Conservation (phyloP, 2,888 invertebrate species). For the Chelonus formosanus region DNA sequence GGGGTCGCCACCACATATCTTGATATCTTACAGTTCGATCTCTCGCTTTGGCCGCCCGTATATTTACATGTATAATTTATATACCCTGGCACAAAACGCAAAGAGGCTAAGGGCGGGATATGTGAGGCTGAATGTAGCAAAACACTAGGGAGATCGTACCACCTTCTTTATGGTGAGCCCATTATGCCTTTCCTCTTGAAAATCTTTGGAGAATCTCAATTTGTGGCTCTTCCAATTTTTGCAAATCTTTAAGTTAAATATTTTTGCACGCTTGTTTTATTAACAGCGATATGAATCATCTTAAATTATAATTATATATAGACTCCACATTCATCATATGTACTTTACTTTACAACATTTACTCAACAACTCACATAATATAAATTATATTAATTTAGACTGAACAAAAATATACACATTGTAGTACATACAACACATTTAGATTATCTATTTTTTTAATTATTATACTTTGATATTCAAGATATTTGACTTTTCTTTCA, state of each 20-base stretch:
- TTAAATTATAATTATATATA: not conserved
- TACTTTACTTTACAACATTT: no score
- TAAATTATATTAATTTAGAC: not conserved
- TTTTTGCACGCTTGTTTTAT: not conserved
- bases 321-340: no score
- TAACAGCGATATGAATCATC: not conserved
- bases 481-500: not conserved
- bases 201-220: slow-evolving; percentile 18
- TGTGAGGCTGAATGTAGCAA: slow-evolving; percentile 3
- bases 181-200: slow-evolving; percentile 38
- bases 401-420: not conserved
- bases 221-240: slow-evolving; percentile 3
- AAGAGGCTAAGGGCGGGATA: slow-evolving; percentile 36
- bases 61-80: slow-evolving; percentile 64
- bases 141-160: slow-evolving; percentile 1
- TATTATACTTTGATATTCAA: not conserved
- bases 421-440: not conserved
- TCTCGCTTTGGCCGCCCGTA: slow-evolving; percentile 53
- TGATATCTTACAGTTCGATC: slow-evolving; percentile 59
- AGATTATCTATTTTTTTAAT: no score
- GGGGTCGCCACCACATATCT: slow-evolving; percentile 55
- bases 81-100: slow-evolving; percentile 48
- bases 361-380: no score
- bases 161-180: slow-evolving; percentile 34
- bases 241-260: not conserved